Base-by-base conservation (phyloP, 2,888 invertebrate genomes). In the Corythucha ciliata region DNA sequence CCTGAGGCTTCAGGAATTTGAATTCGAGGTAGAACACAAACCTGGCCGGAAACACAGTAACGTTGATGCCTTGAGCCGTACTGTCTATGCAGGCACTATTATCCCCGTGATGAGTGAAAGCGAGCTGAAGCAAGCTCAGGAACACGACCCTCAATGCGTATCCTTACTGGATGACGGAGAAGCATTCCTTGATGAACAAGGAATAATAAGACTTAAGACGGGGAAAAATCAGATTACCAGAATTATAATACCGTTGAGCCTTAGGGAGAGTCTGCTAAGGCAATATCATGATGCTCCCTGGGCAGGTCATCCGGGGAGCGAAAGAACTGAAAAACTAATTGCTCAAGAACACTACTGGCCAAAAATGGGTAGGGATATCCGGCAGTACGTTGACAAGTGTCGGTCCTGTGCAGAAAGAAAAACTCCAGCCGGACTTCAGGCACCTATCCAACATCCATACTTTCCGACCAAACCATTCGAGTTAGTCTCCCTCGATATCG, bases 321-420 rank as follows among this genome's bases (percentile, higher is more conserved):
- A 61, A n/a, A 60, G 63, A 51, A 64, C 64, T 1, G 50, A 54
- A 5, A 52, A 46, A 16, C 51, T 47, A 18, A 55, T 65, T 12
- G 44, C 53, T 58, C 42, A 58, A 51, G 52, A 58, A 14, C 65
- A 60, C 51, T 58, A 61, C 48, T 66, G 66, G 65, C 47, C 48
- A 16, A 59, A 55, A 4, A 65, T 67, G 64, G 65, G 62, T 52
- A 55, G 56, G 5, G 63, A 66, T 42, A 64, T 67, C 7, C 59
- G 61, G 32, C 46, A 57, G 47, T 64, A 57, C 54, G 61, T 66
- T 32, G 62, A 63, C 56, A 54, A 32, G 16, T 66, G 64, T 41
- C 56, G 60, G 50, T 58, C 56, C 5, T 67, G 66, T 53, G 64
- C 65, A 59, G 56, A 51, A 41, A 63, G 63, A 47, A 67, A 65